Percentiles rank a stretch among this genome's conserved stretches.
Conservation (phyloP, 1,140 invertebrate genomes). For the Macrotrachela quadricornifera region DNA sequence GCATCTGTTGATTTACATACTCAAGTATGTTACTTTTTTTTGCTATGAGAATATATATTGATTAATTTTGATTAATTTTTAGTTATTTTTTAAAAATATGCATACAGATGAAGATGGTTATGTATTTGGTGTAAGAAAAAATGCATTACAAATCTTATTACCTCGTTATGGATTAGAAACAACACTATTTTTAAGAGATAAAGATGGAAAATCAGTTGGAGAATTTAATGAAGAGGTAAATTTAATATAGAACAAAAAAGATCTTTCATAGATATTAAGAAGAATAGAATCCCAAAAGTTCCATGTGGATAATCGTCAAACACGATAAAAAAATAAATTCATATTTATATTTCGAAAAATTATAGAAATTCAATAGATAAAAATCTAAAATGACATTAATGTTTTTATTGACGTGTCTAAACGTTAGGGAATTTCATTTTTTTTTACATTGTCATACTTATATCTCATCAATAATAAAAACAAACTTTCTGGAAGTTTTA, state of each 20-base stretch:
- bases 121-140: slow-evolving; percentile 70
- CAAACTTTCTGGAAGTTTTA: too few species aligned
- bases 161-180: slow-evolving; percentile 88
- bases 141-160: slow-evolving; percentile 82
- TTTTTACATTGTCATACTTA: too few species aligned
- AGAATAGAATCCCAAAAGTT: too few species aligned
- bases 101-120: slow-evolving; percentile 60
- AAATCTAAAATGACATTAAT: too few species aligned
- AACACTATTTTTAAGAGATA: slow-evolving; percentile 50
- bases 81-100: slow-evolving; percentile 51
- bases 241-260: too few species aligned
- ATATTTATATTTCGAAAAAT: slow-evolving; percentile 47
- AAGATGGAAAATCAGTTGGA: slow-evolving; percentile 13
- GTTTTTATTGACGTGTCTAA: too few species aligned
- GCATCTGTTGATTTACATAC: slow-evolving; percentile 85
- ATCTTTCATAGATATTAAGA: too few species aligned
- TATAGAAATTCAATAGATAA: too few species aligned
- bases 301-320: too few species aligned
- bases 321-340: slow-evolving; percentile 26
- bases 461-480: too few species aligned
- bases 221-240: slow-evolving; percentile 52
- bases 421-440: too few species aligned
- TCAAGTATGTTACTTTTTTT: slow-evolving; percentile 44
- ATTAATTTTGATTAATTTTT: slow-evolving; percentile 11
- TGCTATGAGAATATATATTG: neutral